Percentiles rank a stretch among this genome's conserved stretches.
Conservation (phyloP, 1,140 invertebrate species). For the Condylostylus longicornis region DNA sequence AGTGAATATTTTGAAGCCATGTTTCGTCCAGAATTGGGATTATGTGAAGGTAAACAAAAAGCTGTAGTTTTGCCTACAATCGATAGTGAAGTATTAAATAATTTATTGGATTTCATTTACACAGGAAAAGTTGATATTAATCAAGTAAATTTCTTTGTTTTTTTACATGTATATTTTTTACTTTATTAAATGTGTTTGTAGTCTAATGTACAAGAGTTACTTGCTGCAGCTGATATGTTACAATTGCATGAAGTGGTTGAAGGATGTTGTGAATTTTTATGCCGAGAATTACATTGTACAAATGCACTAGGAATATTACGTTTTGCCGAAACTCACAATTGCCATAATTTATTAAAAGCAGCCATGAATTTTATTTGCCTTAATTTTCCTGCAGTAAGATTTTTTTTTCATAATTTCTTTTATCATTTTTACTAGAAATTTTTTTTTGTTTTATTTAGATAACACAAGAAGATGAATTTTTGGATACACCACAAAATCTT, state of each 20-base stretch:
- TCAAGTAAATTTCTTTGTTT: slow-evolving; percentile 14
- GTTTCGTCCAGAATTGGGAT: slow-evolving; percentile 62
- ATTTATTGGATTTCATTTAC: slow-evolving; percentile 78
- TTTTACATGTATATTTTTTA: not conserved
- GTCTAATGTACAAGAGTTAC: slow-evolving; percentile 75
- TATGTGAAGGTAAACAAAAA: slow-evolving; percentile 65
- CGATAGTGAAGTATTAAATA: slow-evolving; percentile 52
- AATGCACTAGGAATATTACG: slow-evolving; percentile 81
- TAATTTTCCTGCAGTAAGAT: slow-evolving; percentile 68
- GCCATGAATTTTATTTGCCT: slow-evolving; percentile 72
- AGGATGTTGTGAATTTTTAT: slow-evolving; percentile 76
- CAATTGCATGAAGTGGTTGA: slow-evolving; percentile 72
- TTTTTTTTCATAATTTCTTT: slow-evolving; percentile 2
- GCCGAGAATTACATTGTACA: slow-evolving; percentile 71
- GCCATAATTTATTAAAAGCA: slow-evolving; percentile 59
- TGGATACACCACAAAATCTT: slow-evolving; percentile 68
- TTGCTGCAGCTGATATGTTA: slow-evolving; percentile 85
- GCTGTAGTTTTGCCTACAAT: slow-evolving; percentile 64
- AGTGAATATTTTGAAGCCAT: slow-evolving; percentile 94
- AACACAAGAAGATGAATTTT: slow-evolving; percentile 73
- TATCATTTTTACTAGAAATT: not conserved
- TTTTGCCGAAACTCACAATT: slow-evolving; percentile 87
- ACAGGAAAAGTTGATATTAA: slow-evolving; percentile 43
- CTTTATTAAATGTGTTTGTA: slow-evolving; percentile 26
- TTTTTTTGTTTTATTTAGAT: slow-evolving; percentile 23